Conservation (phyloP, 2,797 vertebrate genomes). For the Picus viridis region DNA sequence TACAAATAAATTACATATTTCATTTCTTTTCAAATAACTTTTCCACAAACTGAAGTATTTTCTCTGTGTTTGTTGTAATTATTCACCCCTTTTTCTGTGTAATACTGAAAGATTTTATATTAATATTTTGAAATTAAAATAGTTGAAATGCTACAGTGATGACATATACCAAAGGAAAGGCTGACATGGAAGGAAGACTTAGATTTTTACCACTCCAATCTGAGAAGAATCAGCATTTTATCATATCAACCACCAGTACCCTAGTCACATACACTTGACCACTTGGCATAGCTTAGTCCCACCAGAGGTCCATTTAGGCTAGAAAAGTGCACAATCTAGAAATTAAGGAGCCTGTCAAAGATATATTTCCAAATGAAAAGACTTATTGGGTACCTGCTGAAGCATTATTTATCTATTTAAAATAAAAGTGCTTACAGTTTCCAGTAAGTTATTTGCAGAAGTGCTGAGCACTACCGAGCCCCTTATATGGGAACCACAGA, state of each 20-base stretch:
- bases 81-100: neutral
- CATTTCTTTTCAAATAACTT: neutral
- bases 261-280: neutral
- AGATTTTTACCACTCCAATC: neutral
- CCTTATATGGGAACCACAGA: neutral
- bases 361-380: neutral
- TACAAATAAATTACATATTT: neutral
- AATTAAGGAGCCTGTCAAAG: neutral
- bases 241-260: neutral
- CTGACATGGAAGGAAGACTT: neutral
- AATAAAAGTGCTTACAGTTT: conserved; percentile 9
- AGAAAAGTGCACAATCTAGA: neutral
- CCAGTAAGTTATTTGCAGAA: conserved; percentile 27
- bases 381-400: conserved; percentile 6
- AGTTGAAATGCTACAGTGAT: neutral
- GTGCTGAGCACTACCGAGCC: neutral
- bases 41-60: neutral
- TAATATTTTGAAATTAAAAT: neutral
- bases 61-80: neutral
- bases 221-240: neutral
- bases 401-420: conserved; percentile 51
- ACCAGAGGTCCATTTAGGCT: neutral
- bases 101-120: neutral
- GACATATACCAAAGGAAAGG: neutral
- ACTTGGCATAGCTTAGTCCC: neutral